A percentile compares a stretch with the other conserved stretches of the same genome.
phyloP scores from a whole-genome alignment of 37 sponge, comb jelly and placozoan species.

The Hormiphora californensis region DNA sequence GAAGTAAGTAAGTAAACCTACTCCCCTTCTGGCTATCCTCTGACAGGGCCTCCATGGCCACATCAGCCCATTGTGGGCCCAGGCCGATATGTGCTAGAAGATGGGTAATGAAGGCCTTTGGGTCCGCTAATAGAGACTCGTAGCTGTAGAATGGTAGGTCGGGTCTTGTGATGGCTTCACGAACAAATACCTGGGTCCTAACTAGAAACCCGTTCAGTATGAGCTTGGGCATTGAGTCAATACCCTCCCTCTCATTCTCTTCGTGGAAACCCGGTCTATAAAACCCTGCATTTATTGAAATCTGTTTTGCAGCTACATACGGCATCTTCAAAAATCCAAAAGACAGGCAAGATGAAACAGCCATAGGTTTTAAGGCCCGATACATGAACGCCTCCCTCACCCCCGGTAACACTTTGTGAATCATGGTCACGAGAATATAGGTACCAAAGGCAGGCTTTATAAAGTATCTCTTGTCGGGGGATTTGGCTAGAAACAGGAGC shows the following conservation, averaged over 20 bases:
- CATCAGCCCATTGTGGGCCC: neutral
- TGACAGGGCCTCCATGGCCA: neutral
- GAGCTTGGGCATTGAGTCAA: too few relatives aligned
- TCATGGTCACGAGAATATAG: neutral
- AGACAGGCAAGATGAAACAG: too few relatives aligned
- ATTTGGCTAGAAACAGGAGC: too few relatives aligned
- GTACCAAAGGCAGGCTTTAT: constrained; percentile 23
- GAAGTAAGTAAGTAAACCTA: neutral
- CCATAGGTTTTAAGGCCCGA: neutral
- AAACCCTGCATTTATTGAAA: too few relatives aligned
- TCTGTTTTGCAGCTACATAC: too few relatives aligned
- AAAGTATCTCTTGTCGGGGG: too few relatives aligned
- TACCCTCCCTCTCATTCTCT: too few relatives aligned
- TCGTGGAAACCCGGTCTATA: too few relatives aligned
- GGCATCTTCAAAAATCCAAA: too few relatives aligned
- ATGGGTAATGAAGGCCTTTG: neutral
- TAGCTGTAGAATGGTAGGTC: constrained; percentile 15
- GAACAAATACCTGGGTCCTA: too few relatives aligned
- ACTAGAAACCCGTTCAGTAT: too few relatives aligned
- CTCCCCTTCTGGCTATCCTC: neutral
- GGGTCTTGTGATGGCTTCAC: neutral
- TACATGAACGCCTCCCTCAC: constrained; percentile 29
- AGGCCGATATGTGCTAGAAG: neutral
- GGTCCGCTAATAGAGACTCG: constrained; percentile 20
- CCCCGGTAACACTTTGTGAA: neutral